Evolutionary conservation across 1,140 invertebrate genomes (phyloP).

Genomic region (Catajapyx aquilonaris): DNA sequence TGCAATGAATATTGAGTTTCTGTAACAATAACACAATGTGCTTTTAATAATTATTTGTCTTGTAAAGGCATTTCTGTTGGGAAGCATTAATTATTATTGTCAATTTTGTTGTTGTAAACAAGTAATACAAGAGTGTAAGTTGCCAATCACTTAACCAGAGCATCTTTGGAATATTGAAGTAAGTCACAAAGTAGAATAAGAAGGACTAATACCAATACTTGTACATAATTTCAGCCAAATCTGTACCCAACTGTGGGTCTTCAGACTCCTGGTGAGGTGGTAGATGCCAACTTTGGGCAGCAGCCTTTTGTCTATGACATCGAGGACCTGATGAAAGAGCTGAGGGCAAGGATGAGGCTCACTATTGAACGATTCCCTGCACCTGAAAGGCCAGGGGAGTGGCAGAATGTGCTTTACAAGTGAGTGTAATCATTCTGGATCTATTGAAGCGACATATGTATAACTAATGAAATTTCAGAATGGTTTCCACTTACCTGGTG

Average conservation of each 20-base stretch:
- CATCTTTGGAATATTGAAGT: too few species aligned
- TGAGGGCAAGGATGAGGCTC: constrained; percentile 52
- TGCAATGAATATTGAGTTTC: too few species aligned
- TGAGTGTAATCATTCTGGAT: constrained; percentile 19
- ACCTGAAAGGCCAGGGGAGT: constrained; percentile 67
- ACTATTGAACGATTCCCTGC: constrained; percentile 75
- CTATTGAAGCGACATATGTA: too few species aligned
- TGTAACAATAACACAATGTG: too few species aligned
- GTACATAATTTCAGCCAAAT: constrained; percentile 52
- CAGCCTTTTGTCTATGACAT: constrained; percentile 95
- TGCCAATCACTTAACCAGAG: too few species aligned
- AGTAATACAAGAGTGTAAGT: too few species aligned
- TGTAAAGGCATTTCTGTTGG: too few species aligned
- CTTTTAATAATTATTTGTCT: too few species aligned
- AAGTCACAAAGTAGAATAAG: too few species aligned
- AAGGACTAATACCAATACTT: constrained; percentile 5
- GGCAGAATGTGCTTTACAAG: constrained; percentile 78
- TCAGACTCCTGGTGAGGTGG: constrained; percentile 92
- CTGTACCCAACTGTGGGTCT: constrained; percentile 95
- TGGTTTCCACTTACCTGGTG: constrained; percentile 91
- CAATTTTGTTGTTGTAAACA: too few species aligned
- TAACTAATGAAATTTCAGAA: constrained; percentile 31
- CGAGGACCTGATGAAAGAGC: constrained; percentile 86
- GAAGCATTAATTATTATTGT: too few species aligned
- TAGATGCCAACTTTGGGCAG: constrained; percentile 98